phyloP scores from a whole-genome alignment of 2,888 invertebrate genomes.

The Mesorhabditis sp. region DNA sequence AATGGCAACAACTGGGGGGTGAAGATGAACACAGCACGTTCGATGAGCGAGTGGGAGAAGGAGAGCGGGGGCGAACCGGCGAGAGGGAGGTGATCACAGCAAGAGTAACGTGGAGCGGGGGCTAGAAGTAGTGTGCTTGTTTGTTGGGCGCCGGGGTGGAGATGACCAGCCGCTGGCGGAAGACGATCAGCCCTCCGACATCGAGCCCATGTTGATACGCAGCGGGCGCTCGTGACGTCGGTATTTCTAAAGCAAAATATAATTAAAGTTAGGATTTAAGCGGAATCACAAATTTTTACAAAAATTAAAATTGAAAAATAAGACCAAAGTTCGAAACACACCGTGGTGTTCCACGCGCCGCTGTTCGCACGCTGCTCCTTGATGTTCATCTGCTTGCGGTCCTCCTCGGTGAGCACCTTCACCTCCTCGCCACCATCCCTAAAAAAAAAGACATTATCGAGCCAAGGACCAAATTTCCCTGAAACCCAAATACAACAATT shows the following conservation, averaged over 20 bases:
- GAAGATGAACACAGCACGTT: too few relatives aligned
- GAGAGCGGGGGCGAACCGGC: too few relatives aligned
- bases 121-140: too few relatives aligned
- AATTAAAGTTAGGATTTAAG: background rate
- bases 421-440: conserved; percentile 36
- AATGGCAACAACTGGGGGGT: too few relatives aligned
- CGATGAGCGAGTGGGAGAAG: too few relatives aligned
- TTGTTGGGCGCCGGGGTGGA: too few relatives aligned
- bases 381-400: conserved; percentile 40
- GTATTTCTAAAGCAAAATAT: conserved; percentile 13
- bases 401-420: conserved; percentile 41
- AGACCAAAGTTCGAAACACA: background rate
- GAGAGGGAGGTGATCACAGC: too few relatives aligned
- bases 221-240: conserved; percentile 43
- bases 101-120: too few relatives aligned
- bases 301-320: background rate
- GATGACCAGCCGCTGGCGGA: too few relatives aligned
- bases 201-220: conserved; percentile 47
- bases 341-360: conserved; percentile 38
- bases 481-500: conserved; percentile 15
- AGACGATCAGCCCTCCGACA: conserved; percentile 26
- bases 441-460: conserved; percentile 13
- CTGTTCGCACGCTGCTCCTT: conserved; percentile 37
- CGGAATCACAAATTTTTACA: background rate
- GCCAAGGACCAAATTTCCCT: conserved; percentile 15